Evolutionary conservation across 2,888 invertebrate species (phyloP).

Genomic region (Malthinus seriepunctatus): DNA sequence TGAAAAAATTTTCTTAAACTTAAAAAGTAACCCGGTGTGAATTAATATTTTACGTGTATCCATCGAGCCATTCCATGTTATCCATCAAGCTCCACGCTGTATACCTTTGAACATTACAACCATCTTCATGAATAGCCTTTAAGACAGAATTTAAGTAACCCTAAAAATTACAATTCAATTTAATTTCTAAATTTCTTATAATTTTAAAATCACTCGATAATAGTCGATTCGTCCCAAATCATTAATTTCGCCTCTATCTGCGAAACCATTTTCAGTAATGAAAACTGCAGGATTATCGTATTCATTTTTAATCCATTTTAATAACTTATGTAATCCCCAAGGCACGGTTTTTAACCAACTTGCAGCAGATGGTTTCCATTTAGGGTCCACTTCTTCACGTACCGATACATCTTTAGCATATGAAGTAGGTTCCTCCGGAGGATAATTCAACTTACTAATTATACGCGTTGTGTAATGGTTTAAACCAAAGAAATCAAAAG

Average conservation of each 20-base stretch:
- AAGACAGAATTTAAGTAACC: constrained; percentile 56
- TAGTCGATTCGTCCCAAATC: constrained; percentile 58
- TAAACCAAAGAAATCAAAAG: constrained; percentile 67
- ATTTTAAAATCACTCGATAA: constrained; percentile 36
- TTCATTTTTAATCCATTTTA: constrained; percentile 55
- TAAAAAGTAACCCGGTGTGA: neutral
- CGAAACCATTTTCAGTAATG: constrained; percentile 65
- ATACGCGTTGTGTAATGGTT: constrained; percentile 65
- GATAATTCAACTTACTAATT: constrained; percentile 45
- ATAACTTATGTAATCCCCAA: constrained; percentile 62
- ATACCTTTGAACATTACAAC: constrained; percentile 66
- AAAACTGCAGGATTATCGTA: constrained; percentile 59
- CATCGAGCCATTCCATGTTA: constrained; percentile 79
- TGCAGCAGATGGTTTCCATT: constrained; percentile 58
- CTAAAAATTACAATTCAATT: constrained; percentile 31
- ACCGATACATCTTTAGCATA: constrained; percentile 55
- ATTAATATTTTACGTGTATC: constrained; percentile 65
- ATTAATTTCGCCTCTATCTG: constrained; percentile 55
- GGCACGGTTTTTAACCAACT: constrained; percentile 62
- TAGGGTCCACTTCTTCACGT: constrained; percentile 50
- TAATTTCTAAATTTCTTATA: too few relatives aligned
- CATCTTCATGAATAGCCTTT: constrained; percentile 59
- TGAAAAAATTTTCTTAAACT: constrained; percentile 44
- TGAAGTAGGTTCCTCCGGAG: constrained; percentile 52
- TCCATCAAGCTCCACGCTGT: constrained; percentile 80